Conservation (phyloP, 2,797 vertebrate species). For the Anas bahamensis region DNA sequence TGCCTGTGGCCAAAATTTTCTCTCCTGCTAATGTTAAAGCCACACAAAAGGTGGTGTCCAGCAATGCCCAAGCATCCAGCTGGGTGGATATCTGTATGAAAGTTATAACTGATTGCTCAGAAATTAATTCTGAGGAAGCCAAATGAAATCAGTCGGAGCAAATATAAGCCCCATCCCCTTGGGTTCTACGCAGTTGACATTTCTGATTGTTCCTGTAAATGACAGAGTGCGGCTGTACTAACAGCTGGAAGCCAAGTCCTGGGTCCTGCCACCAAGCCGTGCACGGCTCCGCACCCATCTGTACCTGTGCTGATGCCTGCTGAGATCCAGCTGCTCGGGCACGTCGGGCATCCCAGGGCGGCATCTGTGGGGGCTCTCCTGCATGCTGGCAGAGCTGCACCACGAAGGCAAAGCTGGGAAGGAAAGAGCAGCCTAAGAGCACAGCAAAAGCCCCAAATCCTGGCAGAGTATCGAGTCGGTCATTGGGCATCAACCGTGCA, state of each 20-base stretch:
- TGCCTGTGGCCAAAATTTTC: background rate
- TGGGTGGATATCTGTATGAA: background rate
- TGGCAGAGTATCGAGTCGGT: fast-evolving
- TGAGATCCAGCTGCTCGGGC: background rate
- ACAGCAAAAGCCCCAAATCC: background rate
- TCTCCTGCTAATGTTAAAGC: background rate
- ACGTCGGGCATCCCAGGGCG: fast-evolving
- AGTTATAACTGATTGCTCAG: background rate
- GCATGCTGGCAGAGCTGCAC: fast-evolving
- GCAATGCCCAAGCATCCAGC: background rate
- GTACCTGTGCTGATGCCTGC: fast-evolving
- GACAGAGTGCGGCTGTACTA: background rate
- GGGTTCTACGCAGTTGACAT: background rate
- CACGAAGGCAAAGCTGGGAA: fast-evolving
- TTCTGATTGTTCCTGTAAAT: background rate
- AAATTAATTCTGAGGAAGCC: background rate
- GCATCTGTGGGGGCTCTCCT: fast-evolving
- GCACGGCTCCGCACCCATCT: background rate
- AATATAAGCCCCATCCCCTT: background rate
- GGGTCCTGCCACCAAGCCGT: background rate
- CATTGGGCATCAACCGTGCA: fast-evolving
- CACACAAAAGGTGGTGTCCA: background rate
- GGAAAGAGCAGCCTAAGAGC: background rate
- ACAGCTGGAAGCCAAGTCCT: background rate
- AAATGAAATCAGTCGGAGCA: background rate